These are phyloP conservation scores for Melozone crissalis DNA, from an alignment of 2,113 vertebrate genomes.

Conservation along the genomic window DNA sequence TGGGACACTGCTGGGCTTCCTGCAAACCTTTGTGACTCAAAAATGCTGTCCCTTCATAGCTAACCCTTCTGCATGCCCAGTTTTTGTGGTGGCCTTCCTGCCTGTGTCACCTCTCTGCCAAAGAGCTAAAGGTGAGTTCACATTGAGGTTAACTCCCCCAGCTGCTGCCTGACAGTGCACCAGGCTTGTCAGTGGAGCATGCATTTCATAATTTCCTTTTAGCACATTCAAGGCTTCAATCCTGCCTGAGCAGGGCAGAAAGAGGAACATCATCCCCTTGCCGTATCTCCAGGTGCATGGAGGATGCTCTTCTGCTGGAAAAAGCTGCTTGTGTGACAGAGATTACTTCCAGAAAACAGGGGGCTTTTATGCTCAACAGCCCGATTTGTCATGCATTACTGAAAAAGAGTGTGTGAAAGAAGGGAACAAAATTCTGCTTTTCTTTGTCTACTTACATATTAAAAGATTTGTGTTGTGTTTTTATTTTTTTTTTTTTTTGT, in stretches of 20 bases:
- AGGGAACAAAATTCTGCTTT: not conserved
- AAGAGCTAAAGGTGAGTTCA: not conserved
- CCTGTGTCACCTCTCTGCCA: not conserved
- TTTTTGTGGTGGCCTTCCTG: not conserved
- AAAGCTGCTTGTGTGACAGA: not conserved
- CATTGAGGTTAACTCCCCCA: not conserved
- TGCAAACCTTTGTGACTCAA: not conserved
- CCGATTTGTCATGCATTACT: not conserved
- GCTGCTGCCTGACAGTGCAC: not conserved
- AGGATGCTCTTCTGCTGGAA: not conserved
- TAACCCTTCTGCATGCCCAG: rapidly evolving
- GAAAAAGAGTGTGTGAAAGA: not conserved
- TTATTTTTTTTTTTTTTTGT: not conserved
- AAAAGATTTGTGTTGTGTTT: not conserved
- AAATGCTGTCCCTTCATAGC: not conserved
- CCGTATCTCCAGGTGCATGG: not conserved
- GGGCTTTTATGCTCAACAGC: not conserved
- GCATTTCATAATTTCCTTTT: not conserved
- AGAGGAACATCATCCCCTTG: not conserved
- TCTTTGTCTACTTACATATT: not conserved
- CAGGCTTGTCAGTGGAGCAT: not conserved
- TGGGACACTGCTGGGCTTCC: not conserved
- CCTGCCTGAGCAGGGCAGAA: not conserved
- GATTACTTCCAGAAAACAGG: not conserved
- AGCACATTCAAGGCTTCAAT: not conserved